Evolutionary conservation across 2,888 invertebrate species (phyloP).

Genomic region (Lasius platythorax): DNA sequence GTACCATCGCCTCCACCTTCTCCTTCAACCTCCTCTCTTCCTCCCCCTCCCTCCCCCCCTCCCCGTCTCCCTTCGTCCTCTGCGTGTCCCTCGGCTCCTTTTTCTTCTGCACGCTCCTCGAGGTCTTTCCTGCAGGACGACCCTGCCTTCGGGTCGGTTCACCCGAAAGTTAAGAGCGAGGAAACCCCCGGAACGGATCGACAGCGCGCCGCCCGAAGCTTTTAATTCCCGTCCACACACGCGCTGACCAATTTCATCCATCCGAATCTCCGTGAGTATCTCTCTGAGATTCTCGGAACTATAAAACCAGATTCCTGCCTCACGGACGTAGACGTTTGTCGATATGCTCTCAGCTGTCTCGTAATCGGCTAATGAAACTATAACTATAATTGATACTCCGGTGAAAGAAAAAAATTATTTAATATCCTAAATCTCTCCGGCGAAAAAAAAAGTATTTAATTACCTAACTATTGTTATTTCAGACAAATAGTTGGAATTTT

Average conservation of each 20-base stretch:
- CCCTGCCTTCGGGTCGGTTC: conserved; percentile 62
- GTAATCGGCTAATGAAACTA: background rate
- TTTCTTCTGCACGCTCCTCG: conserved; percentile 73
- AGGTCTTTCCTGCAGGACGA: conserved; percentile 75
- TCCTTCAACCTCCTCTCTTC: conserved; percentile 65
- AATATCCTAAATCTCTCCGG: too few species aligned
- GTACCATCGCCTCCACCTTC: conserved; percentile 75
- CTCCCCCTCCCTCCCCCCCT: conserved; percentile 60
- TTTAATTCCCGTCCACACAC: conserved; percentile 74
- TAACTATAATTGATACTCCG: too few species aligned
- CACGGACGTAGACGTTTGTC: background rate
- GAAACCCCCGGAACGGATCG: conserved; percentile 72
- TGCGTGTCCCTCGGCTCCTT: conserved; percentile 69
- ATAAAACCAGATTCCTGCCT: background rate
- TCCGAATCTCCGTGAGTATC: conserved; percentile 23
- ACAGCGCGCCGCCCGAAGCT: conserved; percentile 68
- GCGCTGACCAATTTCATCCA: conserved; percentile 68
- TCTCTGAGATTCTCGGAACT: conserved; percentile 35
- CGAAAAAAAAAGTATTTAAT: too few species aligned
- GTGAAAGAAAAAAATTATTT: background rate
- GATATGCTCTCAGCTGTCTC: background rate
- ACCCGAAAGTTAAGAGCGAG: conserved; percentile 63
- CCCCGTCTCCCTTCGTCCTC: conserved; percentile 65
- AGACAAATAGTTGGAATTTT: background rate
- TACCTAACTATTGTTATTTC: background rate